Base-by-base conservation (phyloP, 2,888 invertebrate species). In the Megalurothrips usitatus region DNA sequence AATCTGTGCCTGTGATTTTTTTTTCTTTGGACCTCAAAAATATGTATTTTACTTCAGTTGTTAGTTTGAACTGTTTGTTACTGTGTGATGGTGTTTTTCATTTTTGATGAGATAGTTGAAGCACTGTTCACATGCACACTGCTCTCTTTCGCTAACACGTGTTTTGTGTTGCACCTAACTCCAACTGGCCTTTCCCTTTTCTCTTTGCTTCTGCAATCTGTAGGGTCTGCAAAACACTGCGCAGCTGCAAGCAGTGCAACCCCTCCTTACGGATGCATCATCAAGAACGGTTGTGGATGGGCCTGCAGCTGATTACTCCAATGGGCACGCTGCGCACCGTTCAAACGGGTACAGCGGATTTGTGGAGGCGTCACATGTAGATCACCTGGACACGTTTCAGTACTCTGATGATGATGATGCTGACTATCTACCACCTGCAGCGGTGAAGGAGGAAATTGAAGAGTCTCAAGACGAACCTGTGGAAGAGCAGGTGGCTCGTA, bases 141-240 rank as follows among this genome's bases (percentile, higher is more conserved):
- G 1, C 9, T 75, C 1, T 0, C 12, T 23, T 75, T 23, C 26
- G 10, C 26, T 75, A 75, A 75, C 68, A 75, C 23, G 6, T 75
- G 12, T 10, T 43, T 43, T 43, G 26, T 75, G 23, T 75, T 12
- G 68, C 68, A 75, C 68, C 26, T 75, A 75, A 75, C 68, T 75
- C 26, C 26, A 75, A 75, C 10, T n/a, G 12, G 68, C 68, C 26
- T 75, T 75, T 23, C 23, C 23, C 9, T 75, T 75, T 75, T 75
- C 23, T 26, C 26, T 23, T 10, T 75, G 68, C 68, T 75, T 75
- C 26, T 75, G 68, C 68, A 23, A 75, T 75, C 68, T 75, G 9
- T 23, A 75, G 68, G 68, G 68, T 26, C 26, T 75, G 68, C 26
- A 75, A 26, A 75, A 75, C 26, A 75, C 68, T 26, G 68, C 68